These are phyloP conservation scores for Pomacea maculata DNA, from an alignment of 1,140 invertebrate genomes.

Conservation along the genomic window DNA sequence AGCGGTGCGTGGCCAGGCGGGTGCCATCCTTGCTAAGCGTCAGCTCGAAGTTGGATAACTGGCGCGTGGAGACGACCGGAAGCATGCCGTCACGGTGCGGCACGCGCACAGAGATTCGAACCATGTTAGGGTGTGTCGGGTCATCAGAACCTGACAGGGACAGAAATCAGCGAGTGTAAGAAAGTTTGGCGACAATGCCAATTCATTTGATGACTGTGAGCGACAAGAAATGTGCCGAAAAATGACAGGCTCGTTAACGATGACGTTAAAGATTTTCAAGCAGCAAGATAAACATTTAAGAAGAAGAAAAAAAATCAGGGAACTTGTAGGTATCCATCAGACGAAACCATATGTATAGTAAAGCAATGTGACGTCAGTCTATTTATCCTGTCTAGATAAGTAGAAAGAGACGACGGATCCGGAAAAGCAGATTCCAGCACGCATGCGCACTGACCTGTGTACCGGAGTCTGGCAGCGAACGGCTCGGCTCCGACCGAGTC, in stretches of 20 bases:
- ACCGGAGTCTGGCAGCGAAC: conserved; percentile 63
- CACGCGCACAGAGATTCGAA: conserved; percentile 59
- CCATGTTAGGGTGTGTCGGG: conserved; percentile 55
- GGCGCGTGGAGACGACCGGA: conserved; percentile 62
- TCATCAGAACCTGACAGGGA: conserved; percentile 53
- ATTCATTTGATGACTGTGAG: no score
- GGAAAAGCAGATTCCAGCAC: no score
- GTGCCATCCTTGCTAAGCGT: conserved; percentile 59
- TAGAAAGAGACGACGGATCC: no score
- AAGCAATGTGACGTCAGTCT: no score
- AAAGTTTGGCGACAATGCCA: no score
- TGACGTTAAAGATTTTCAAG: no score
- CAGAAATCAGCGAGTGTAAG: no score
- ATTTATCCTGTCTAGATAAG: no score
- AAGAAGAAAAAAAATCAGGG: no score
- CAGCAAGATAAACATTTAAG: no score
- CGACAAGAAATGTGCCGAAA: no score
- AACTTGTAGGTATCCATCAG: neutral
- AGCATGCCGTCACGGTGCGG: conserved; percentile 66
- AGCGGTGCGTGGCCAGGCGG: conserved; percentile 59
- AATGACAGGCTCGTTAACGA: no score
- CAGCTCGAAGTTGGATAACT: conserved; percentile 64
- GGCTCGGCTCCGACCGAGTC: conserved; percentile 62
- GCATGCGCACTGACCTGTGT: conserved; percentile 57
- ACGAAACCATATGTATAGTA: neutral